These are phyloP conservation scores for Creontiades dilutus DNA, from an alignment of 2,888 invertebrate genomes.

Conservation along the genomic window DNA sequence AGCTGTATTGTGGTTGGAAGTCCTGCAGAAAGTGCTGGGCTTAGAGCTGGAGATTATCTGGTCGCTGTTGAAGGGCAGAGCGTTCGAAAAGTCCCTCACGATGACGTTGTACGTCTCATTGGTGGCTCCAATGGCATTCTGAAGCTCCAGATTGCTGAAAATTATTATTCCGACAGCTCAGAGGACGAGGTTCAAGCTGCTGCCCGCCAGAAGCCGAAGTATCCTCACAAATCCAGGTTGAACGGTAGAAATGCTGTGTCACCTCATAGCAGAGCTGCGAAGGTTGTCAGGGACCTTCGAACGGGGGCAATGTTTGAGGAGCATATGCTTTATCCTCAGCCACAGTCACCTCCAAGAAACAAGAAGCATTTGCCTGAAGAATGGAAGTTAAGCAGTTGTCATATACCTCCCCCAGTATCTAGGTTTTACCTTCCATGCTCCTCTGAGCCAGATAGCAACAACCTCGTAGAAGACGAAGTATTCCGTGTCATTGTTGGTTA, in stretches of 20 bases:
- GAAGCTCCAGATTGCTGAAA: constrained; percentile 91
- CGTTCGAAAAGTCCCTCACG: constrained; percentile 95
- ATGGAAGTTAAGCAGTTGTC: constrained; percentile 78
- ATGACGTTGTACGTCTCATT: constrained; percentile 94
- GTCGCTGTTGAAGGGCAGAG: constrained; percentile 94
- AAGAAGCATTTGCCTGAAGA: constrained; percentile 78
- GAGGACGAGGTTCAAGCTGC: constrained; percentile 85
- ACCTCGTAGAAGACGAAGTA: constrained; percentile 75
- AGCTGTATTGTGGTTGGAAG: constrained; percentile 94
- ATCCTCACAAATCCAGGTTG: constrained; percentile 80
- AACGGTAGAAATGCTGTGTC: constrained; percentile 74
- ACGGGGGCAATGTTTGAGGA: constrained; percentile 80
- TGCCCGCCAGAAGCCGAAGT: constrained; percentile 82
- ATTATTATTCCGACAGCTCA: constrained; percentile 91
- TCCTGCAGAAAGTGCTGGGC: constrained; percentile 93
- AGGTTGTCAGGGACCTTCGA: constrained; percentile 80
- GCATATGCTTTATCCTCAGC: constrained; percentile 72
- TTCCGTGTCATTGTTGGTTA: constrained; percentile 93
- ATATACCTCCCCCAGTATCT: constrained; percentile 76
- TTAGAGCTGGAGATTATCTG: constrained; percentile 94
- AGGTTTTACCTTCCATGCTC: constrained; percentile 72
- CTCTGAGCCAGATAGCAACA: constrained; percentile 79
- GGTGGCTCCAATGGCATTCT: constrained; percentile 91
- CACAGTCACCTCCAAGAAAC: constrained; percentile 73
- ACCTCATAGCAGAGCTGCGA: constrained; percentile 79